Evolutionary conservation across 2,797 vertebrate genomes (phyloP).

Genomic region (Hemitrygon akajei): DNA sequence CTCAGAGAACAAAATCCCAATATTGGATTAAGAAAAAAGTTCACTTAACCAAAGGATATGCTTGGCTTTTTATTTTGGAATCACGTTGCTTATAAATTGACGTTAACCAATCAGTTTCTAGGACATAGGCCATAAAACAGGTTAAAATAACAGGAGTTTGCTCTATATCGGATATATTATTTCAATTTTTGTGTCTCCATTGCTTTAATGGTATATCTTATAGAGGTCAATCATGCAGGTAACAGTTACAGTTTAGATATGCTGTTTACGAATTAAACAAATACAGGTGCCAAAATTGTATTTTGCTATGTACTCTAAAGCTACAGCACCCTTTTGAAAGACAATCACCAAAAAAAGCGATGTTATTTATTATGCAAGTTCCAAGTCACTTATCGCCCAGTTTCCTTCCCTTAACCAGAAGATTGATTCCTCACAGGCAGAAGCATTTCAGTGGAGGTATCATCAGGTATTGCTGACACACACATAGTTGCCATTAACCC

Average conservation of each 20-base stretch:
- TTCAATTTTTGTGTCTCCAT: not conserved
- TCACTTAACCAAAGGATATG: not conserved
- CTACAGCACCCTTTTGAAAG: too few relatives aligned
- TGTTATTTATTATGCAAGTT: not conserved
- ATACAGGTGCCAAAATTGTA: not conserved
- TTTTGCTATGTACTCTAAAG: not conserved
- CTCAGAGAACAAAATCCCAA: not conserved
- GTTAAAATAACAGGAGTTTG: not conserved
- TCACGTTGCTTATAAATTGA: not conserved
- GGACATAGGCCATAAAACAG: too few relatives aligned
- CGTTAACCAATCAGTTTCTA: not conserved
- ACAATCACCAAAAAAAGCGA: too few relatives aligned
- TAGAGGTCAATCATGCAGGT: not conserved
- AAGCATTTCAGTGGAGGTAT: not conserved
- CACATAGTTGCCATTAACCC: not conserved
- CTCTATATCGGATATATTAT: not conserved
- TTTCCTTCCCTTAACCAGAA: not conserved
- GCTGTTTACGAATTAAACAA: not conserved
- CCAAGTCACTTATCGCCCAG: not conserved
- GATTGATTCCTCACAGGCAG: not conserved
- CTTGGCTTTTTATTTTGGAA: not conserved
- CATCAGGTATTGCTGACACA: not conserved
- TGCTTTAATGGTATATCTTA: not conserved
- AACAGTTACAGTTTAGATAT: not conserved
- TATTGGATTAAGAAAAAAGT: not conserved